These are phyloP conservation scores for Piezodorus guildinii DNA, from an alignment of 1,140 invertebrate genomes.

Conservation along the genomic window DNA sequence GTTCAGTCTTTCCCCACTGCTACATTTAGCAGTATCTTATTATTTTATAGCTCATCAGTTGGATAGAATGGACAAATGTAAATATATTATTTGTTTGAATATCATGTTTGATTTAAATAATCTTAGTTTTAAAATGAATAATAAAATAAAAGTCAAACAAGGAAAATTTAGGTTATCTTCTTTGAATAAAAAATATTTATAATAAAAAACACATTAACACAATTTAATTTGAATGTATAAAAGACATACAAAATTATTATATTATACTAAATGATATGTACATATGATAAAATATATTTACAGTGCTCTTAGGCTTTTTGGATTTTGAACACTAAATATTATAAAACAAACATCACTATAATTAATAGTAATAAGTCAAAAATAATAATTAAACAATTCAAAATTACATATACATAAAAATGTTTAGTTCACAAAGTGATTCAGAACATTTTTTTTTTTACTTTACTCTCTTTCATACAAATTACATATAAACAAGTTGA, in stretches of 20 bases:
- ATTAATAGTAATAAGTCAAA: not conserved
- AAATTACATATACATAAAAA: not conserved
- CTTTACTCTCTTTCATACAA: not conserved
- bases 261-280: constrained; percentile 1
- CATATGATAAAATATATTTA: not conserved
- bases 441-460: constrained; percentile 1
- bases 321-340: not conserved
- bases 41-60: too few species aligned
- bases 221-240: constrained; percentile 2
- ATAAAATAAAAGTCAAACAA: too few species aligned
- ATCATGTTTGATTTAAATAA: too few species aligned
- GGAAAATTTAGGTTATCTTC: too few species aligned
- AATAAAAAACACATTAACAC: not conserved
- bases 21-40: too few species aligned
- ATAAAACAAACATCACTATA: not conserved
- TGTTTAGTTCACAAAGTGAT: not conserved
- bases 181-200: too few species aligned
- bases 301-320: not conserved
- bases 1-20: too few species aligned
- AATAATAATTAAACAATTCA: not conserved
- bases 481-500: not conserved
- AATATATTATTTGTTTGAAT: too few species aligned
- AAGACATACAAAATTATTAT: constrained; percentile 8
- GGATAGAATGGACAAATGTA: too few species aligned
- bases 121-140: too few species aligned